Base-by-base conservation (phyloP, 1,140 invertebrate species). In the Macrosteles quadrilineatus region DNA sequence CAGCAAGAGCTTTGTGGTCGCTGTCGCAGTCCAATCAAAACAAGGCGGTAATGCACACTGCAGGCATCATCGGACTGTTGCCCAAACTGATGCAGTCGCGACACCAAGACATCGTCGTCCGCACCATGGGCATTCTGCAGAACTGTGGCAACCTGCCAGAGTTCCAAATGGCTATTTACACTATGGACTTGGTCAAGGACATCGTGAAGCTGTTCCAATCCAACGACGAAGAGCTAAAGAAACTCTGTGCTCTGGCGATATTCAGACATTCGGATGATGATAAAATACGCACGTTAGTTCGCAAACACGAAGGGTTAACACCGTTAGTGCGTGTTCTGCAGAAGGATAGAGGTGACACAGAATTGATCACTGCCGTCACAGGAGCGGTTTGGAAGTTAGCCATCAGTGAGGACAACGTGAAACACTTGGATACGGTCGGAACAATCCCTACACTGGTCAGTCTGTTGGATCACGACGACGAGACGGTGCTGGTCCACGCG, bases 311-410 rank as follows among this genome's bases (percentile, higher is more conserved):
- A 0, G 95, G 94, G 0, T 78, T 97, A 23, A 92, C 95, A 76
- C 89, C 93, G 0, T 79, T 97, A 1, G 91, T 96, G 17, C 83
- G 84, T 19, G 86, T 96, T 23, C 85, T 92, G 3, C 86, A 86
- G 74, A 86, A 89, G 75, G 82, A 85, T 19, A 81, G 86, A 21
- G 81, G 86, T 2, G 91, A 95, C 72, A 94, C 93, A 75, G 82
- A 84, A 0, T 75, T 95, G 9, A 77, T 97, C 71, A 89, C 90
- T 1, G 93, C 94, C 0, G 91, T 93, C 0, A 96, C 93, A 1
- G 96, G 95, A 0, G 94, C 94, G 21, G 88, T 98, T 68, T 97
- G 95, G 95, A 96, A 96, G 82, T 95, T 93, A 77, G 90, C 93
- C 1, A 89, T 90, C 57, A 91, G 90, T 72, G 86, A 88, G 17